These are phyloP conservation scores for Phoeniculus purpureus DNA, from an alignment of 2,797 vertebrate species.

Conservation along the genomic window DNA sequence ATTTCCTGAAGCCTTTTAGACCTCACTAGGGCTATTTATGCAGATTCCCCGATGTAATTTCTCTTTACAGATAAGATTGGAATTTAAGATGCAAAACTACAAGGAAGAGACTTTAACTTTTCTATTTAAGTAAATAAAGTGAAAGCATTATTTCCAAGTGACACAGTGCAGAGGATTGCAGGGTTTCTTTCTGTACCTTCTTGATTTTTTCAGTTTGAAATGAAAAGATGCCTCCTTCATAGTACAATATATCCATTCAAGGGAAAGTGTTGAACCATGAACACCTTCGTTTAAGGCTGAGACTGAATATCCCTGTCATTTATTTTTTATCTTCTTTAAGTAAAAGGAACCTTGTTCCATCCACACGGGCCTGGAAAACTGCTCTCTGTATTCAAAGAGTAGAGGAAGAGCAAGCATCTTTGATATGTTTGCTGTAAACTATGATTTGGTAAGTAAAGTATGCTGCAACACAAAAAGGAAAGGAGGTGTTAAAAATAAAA, in stretches of 20 bases:
- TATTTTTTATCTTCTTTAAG: background rate
- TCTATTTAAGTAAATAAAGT: background rate
- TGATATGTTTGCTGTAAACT: background rate
- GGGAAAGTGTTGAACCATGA: background rate
- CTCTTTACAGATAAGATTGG: conserved; percentile 1
- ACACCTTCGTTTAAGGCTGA: background rate
- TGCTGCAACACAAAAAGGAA: background rate
- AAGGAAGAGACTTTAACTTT: background rate
- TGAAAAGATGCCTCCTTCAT: background rate
- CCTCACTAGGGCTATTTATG: background rate
- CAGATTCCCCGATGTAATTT: background rate
- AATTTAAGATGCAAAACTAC: background rate
- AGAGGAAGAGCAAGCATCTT: background rate
- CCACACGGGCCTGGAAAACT: background rate
- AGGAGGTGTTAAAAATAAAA: background rate
- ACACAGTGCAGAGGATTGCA: background rate
- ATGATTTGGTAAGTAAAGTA: background rate
- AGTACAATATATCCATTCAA: background rate
- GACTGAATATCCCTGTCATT: rapidly evolving
- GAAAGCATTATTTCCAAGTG: background rate
- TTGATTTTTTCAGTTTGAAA: background rate
- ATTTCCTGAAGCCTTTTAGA: conserved; percentile 16
- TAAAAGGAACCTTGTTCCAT: background rate
- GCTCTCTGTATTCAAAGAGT: background rate
- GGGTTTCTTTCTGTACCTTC: background rate